Base-by-base conservation (phyloP, 2,888 invertebrate species). In the Limnephilus marmoratus region DNA sequence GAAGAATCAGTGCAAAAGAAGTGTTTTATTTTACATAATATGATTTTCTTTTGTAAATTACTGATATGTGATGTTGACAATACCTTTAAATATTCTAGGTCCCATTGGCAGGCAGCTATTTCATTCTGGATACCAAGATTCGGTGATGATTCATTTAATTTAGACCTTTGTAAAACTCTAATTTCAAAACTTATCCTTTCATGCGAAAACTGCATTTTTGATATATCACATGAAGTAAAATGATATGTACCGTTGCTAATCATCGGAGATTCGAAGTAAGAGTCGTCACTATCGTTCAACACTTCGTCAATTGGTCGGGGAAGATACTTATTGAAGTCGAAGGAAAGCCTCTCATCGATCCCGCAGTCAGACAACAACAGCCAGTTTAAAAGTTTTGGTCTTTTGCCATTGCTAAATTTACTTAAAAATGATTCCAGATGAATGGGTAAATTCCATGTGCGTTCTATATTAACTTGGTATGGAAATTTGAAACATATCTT, bases 381-480 rank as follows among this genome's bases (percentile, higher is more conserved):
- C 83, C 83, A 83, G 18, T 83, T 41, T 41, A 83, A 18, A 83
- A 83, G 34, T 37, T 34, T 41, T 11, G 83, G 83, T 83, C 83
- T 83, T 31, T 83, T 34, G 9, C 37, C 83, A 37, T 34, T 15
- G 9, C 37, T 37, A 83, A 83, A 83, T 24, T 83, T 83, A 24
- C 37, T 83, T 24, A 83, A 83, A 34, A 83, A 83, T 11, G 24
- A 34, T 41, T 83, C 34, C 68, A 68, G 24, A 68, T 68, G 68
- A 68, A 68, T 7, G n/a, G 68, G 68, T 24, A n/a, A 68, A 68
- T 24, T n/a, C 68, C 68, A 68, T 24, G 68, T 24, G 68, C 68
- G 68, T 9, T 7, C 24, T 68, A 68, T 68, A 24, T 68, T 31
- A 18, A 83, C 83, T 34, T 41, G 18, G 11, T 34, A 41, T 12